Base-by-base conservation (phyloP, 2,888 invertebrate species). In the Cheilosia variabilis region DNA sequence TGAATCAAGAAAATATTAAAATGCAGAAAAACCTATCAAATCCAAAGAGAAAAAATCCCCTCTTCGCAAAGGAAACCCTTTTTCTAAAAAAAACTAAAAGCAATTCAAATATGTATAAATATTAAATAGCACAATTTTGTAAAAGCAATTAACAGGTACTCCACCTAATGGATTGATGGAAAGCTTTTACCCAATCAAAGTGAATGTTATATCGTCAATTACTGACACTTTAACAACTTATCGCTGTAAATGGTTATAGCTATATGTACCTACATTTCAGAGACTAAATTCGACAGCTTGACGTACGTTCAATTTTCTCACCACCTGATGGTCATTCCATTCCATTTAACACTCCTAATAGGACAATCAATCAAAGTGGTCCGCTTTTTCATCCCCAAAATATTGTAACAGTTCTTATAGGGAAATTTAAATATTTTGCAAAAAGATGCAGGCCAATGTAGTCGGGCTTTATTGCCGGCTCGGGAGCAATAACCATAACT, bases 401-500 rank as follows among this genome's bases (percentile, higher is more conserved):
- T 58, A 37, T 27, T 57, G 47, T 57, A 65, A 75, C 75, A 66
- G 34, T 24, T 45, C 22, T 34, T 52, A 27, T 27, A 0, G 5
- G n/a, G 17, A 75, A 55, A 55, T 47, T 65, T 57, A 57, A 75
- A 75, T 65, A 65, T 66, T 66, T 62, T 19, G 41, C 24, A 50
- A 58, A 55, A 17, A 19, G 27, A 66, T 19, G 13, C 19, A 34
- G 7, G 13, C 4, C n/a, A 31, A 17, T 63, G 19, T 55, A 5
- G 19, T 47, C 13, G 34, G 13, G n/a, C 50, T 22, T 24, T 17
- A 62, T 45, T 19, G 53, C 7, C 60, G 6, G 2, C 53, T 52
- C 27, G 76, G 68, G 76, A 77, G n/a, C 76, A 52, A 77, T 77
- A 77, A 52, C 60, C 37, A 31, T 45, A 60, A 77, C 50, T 76